A percentile compares a stretch with the other conserved stretches of the same genome.
These are phyloP conservation scores for Anomalospiza imberbis DNA, from an alignment of 2,797 vertebrate species.

Conservation along the genomic window DNA sequence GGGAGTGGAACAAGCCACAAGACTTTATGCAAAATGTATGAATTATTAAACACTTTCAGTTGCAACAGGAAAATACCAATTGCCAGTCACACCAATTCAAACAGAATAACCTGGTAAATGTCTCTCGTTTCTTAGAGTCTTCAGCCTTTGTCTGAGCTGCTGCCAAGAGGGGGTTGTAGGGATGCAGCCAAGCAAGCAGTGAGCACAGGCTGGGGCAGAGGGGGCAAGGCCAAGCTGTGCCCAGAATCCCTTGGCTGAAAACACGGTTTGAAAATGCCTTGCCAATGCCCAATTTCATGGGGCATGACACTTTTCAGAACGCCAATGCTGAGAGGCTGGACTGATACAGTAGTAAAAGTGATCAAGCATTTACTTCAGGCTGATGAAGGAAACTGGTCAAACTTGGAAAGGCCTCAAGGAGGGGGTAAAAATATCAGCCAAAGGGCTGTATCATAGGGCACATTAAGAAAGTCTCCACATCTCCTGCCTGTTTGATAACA, in stretches of 20 bases:
- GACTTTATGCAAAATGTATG: background rate
- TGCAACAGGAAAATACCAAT: background rate
- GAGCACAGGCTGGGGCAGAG: rapidly evolving
- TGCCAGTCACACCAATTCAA: background rate
- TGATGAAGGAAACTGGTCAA: background rate
- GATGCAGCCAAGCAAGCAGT: background rate
- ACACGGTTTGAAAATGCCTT: background rate
- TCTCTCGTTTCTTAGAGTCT: background rate
- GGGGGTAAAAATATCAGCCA: background rate
- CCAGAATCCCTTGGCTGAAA: background rate
- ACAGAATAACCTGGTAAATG: background rate
- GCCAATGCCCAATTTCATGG: background rate
- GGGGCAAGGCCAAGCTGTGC: background rate
- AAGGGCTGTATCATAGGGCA: background rate
- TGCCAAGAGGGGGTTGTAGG: background rate
- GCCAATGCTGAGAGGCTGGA: background rate
- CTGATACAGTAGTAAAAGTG: background rate
- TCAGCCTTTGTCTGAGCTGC: background rate
- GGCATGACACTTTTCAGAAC: background rate
- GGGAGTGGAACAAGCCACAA: background rate
- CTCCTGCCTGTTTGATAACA: background rate
- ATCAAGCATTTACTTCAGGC: background rate
- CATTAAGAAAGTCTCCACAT: background rate
- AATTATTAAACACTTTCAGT: conserved; percentile 17
- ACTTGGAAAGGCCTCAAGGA: background rate